Evolutionary conservation across 2,113 vertebrate species (phyloP).

Genomic region (Hiodon alosoides): DNA sequence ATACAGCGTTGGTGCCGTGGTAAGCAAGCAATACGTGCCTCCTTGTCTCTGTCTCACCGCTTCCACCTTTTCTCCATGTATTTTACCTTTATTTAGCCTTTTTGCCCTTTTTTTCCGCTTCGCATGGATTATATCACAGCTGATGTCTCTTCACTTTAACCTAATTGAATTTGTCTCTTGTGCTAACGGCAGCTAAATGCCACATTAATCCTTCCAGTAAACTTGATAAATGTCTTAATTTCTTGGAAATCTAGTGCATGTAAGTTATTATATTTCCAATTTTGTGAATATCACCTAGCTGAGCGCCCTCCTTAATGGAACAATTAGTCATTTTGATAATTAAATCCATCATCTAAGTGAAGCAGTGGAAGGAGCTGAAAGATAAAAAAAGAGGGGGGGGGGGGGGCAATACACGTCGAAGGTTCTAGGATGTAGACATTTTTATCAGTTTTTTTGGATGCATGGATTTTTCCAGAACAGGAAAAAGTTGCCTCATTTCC

Average conservation of each 20-base stretch:
- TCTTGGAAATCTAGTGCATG: slow-evolving; percentile 87
- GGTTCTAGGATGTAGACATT: slow-evolving; percentile 16
- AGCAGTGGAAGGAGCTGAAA: slow-evolving; percentile 63
- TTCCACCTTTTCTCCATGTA: slow-evolving; percentile 28
- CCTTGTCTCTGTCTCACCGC: slow-evolving; percentile 26
- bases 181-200: slow-evolving; percentile 91
- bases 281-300: slow-evolving; percentile 90
- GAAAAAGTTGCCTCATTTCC: slow-evolving; percentile 22
- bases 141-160: slow-evolving; percentile 81
- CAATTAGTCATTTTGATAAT: slow-evolving; percentile 99
- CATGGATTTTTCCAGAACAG: neutral
- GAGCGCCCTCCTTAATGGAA: slow-evolving; percentile 88
- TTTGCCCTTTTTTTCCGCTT: slow-evolving; percentile 36
- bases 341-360: slow-evolving; percentile 84
- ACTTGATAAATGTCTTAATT: slow-evolving; percentile 97
- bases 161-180: slow-evolving; percentile 96
- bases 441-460: neutral
- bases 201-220: slow-evolving; percentile 92
- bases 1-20: slow-evolving; percentile 99
- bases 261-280: slow-evolving; percentile 96
- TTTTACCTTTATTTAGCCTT: slow-evolving; percentile 8
- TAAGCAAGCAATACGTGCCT: slow-evolving; percentile 59
- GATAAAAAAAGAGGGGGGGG: slow-evolving; percentile 30
- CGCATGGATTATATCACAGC: slow-evolving; percentile 63
- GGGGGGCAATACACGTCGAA: slow-evolving; percentile 31